Percentiles rank a stretch among this genome's conserved stretches.
Conservation (phyloP, 2,797 vertebrate genomes). For the Onychomys leucogaster region DNA sequence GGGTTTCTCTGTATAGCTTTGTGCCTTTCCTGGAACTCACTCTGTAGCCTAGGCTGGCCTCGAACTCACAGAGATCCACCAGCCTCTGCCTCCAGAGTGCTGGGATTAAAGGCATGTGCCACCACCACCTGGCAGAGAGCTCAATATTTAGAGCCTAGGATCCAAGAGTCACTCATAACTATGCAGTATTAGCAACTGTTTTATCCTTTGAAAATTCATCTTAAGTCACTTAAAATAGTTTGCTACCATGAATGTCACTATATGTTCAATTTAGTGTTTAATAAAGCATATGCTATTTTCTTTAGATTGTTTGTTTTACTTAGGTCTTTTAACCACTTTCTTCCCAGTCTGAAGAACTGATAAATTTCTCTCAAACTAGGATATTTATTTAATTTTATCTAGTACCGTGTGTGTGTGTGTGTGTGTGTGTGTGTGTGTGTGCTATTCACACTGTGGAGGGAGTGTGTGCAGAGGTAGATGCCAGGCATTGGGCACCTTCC, state of each 20-base stretch:
- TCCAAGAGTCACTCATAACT: not conserved
- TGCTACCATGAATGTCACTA: not conserved
- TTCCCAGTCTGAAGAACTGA: not conserved
- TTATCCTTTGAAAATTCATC: not conserved
- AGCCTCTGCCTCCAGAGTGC: too few species aligned
- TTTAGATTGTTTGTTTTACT: not conserved
- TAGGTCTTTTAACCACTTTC: not conserved
- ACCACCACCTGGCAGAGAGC: too few species aligned
- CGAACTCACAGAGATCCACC: too few species aligned
- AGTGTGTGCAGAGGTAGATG: not conserved
- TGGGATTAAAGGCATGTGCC: too few species aligned
- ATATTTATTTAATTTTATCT: not conserved
- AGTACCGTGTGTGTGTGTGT: not conserved
- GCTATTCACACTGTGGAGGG: not conserved
- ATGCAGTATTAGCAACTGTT: not conserved
- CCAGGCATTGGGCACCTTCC: not conserved
- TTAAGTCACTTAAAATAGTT: not conserved
- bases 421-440: not conserved
- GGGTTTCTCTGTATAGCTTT: too few species aligned
- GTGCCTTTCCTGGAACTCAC: too few species aligned
- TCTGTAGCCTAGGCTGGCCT: too few species aligned
- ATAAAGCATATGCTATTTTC: not conserved
- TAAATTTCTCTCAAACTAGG: not conserved
- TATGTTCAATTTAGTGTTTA: constrained; percentile 13
- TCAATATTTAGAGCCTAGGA: not conserved